phyloP scores from a whole-genome alignment of 2,797 vertebrate species.

The Leptoclinus maculatus region DNA sequence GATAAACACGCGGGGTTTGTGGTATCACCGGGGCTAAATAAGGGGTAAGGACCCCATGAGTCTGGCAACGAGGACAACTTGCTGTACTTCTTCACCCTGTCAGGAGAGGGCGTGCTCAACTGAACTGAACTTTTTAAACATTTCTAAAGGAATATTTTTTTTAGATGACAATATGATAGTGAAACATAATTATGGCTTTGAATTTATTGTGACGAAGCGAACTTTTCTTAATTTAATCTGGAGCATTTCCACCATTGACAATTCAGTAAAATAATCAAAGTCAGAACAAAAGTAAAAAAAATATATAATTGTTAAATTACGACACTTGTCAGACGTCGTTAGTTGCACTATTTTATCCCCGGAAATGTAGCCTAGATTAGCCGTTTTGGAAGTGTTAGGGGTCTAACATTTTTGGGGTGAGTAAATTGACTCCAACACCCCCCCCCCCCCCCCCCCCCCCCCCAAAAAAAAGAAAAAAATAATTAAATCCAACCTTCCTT shows the following conservation, averaged over 20 bases:
- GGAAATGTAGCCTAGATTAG: not conserved
- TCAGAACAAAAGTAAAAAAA: not conserved
- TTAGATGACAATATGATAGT: not conserved
- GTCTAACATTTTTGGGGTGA: not conserved
- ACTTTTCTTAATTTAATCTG: not conserved
- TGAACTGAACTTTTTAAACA: constrained; percentile 59
- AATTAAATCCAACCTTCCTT: constrained; percentile 4
- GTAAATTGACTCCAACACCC: not conserved
- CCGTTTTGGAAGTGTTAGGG: not conserved
- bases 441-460: too few relatives aligned
- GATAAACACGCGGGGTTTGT: constrained; percentile 79
- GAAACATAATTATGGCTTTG: not conserved
- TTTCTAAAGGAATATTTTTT: constrained; percentile 23
- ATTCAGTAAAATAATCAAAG: not conserved
- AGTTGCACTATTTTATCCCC: not conserved
- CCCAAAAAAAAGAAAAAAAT: not conserved
- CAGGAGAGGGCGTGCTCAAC: constrained; percentile 88
- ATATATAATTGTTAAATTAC: not conserved
- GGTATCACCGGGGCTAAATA: constrained; percentile 79
- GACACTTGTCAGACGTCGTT: not conserved
- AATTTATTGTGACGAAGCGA: not conserved
- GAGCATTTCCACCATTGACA: not conserved
- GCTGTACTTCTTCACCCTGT: constrained; percentile 46
- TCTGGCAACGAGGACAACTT: not conserved
- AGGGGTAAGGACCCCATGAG: constrained; percentile 65